These are phyloP conservation scores for Neomorphus geoffroyi DNA, from an alignment of 2,797 vertebrate species.

Conservation along the genomic window DNA sequence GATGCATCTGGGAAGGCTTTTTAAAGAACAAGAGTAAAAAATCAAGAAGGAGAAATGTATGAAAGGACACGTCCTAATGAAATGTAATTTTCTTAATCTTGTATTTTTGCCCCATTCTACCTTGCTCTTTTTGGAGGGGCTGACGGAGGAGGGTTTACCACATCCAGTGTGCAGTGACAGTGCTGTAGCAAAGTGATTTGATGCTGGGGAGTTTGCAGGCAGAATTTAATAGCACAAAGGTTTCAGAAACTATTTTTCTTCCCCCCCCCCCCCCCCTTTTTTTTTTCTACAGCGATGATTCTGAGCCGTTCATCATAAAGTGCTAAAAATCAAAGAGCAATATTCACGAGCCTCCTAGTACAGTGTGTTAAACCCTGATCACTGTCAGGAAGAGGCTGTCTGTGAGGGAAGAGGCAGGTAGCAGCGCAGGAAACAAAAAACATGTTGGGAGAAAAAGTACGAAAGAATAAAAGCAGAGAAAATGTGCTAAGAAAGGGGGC, in stretches of 20 bases:
- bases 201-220: conserved; percentile 27
- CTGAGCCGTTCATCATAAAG: conserved; percentile 69
- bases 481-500: conserved; percentile 29
- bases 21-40: not conserved
- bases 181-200: not conserved
- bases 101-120: not conserved
- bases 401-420: conserved; percentile 61
- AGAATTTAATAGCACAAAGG: conserved; percentile 59
- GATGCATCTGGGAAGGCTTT: not conserved
- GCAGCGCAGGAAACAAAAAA: conserved; percentile 59
- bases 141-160: not conserved
- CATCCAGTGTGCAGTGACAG: not conserved
- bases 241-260: conserved; percentile 53
- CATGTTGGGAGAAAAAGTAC: conserved; percentile 34
- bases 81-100: not conserved
- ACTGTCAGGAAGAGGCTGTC: conserved; percentile 71
- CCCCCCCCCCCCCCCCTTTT: too few relatives aligned
- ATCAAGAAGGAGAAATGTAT: not conserved
- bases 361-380: conserved; percentile 71
- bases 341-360: conserved; percentile 74
- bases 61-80: not conserved
- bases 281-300: not conserved
- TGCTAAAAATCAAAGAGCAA: conserved; percentile 74
- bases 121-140: not conserved
- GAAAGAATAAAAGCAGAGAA: conserved; percentile 58